A percentile compares a stretch with the other conserved stretches of the same genome.
Conservation (phyloP, 1,140 invertebrate species). For the Condylostylus longicornis region DNA sequence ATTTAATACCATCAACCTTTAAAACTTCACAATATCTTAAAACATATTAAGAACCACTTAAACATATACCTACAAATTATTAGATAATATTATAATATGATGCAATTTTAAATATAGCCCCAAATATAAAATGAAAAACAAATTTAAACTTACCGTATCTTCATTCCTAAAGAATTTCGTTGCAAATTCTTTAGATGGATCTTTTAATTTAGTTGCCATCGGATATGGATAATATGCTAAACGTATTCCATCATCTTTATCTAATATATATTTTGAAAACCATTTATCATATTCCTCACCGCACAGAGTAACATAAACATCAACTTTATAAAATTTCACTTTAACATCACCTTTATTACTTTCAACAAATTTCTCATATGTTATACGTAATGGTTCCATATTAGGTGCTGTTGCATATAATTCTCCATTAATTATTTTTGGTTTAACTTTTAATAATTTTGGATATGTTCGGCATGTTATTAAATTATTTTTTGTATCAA, state of each 20-base stretch:
- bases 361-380: constrained; percentile 21
- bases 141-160: constrained; percentile 24
- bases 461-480: constrained; percentile 37
- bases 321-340: constrained; percentile 35
- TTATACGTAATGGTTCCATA: constrained; percentile 35
- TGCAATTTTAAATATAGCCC: too few relatives aligned
- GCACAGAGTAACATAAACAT: constrained; percentile 39
- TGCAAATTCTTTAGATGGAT: constrained; percentile 13
- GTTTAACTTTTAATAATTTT: constrained; percentile 36
- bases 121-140: too few relatives aligned
- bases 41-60: too few relatives aligned
- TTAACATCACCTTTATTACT: constrained; percentile 23
- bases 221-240: constrained; percentile 42
- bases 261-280: constrained; percentile 41
- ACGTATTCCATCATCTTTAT: constrained; percentile 37
- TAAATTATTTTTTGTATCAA: constrained; percentile 35
- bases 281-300: constrained; percentile 44
- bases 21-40: too few relatives aligned
- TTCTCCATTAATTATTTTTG: constrained; percentile 25
- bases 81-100: too few relatives aligned
- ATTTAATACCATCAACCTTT: too few relatives aligned
- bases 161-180: constrained; percentile 16
- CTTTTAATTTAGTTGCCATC: constrained; percentile 18
- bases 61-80: too few relatives aligned
- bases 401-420: constrained; percentile 32